A percentile compares a stretch with the other conserved stretches of the same genome.
Conservation (phyloP, 2,113 vertebrate species). For the Aix galericulata region DNA sequence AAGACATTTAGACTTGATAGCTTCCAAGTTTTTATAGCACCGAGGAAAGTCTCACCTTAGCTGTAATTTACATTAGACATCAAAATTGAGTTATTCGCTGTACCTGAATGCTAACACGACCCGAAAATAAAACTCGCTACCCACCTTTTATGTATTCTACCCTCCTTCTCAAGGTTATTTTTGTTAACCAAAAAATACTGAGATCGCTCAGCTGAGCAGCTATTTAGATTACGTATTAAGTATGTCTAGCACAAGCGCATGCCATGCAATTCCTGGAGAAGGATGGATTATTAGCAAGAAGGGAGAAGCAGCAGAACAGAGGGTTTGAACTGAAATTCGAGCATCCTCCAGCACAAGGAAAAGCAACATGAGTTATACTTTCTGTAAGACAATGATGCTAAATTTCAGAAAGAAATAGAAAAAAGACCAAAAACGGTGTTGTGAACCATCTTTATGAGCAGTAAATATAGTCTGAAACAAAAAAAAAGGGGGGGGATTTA, state of each 20-base stretch:
- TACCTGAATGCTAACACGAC: not conserved
- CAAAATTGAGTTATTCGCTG: accelerated
- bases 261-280: not conserved
- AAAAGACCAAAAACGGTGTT: not conserved
- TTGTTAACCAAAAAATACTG: not conserved
- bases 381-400: not conserved
- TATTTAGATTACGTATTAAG: not conserved
- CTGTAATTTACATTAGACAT: not conserved
- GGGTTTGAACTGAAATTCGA: not conserved
- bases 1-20: not conserved
- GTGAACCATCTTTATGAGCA: not conserved
- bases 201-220: not conserved
- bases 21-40: not conserved
- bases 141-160: not conserved
- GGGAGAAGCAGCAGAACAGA: not conserved
- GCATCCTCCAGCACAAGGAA: not conserved
- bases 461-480: not conserved
- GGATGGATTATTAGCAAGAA: not conserved
- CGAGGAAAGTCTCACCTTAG: not conserved
- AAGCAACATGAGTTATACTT: not conserved
- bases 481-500: too few species aligned
- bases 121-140: not conserved
- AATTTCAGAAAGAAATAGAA: not conserved
- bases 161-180: not conserved
- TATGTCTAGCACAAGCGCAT: not conserved